Conservation (phyloP, 2,113 vertebrate genomes). For the Tupaia chinensis region DNA sequence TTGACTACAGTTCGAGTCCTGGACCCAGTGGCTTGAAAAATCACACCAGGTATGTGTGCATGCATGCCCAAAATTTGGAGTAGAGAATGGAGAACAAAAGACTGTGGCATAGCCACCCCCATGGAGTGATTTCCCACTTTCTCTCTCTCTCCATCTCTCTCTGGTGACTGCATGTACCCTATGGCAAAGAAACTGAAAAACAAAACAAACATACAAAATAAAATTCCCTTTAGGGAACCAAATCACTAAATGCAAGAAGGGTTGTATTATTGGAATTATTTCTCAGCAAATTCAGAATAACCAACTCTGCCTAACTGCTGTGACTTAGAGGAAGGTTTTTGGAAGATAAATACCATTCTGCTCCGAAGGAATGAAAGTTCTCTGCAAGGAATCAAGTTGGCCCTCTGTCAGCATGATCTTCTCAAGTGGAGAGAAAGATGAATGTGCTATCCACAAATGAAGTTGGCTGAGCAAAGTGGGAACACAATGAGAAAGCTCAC, state of each 20-base stretch:
- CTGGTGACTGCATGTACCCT: too few species aligned
- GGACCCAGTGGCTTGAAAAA: too few species aligned
- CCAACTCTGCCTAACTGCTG: neutral
- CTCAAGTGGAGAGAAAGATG: neutral
- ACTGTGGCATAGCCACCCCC: too few species aligned
- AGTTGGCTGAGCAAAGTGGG: neutral
- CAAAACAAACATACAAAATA: too few species aligned
- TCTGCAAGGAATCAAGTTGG: neutral
- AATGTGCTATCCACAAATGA: neutral
- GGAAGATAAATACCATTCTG: constrained; percentile 16
- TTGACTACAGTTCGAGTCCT: too few species aligned
- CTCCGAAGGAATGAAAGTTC: neutral
- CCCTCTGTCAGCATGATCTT: constrained; percentile 1
- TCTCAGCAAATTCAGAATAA: neutral
- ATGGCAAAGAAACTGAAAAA: too few species aligned
- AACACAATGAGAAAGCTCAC: neutral
- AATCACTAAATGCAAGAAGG: neutral
- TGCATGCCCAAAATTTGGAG: too few species aligned
- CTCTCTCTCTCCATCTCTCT: too few species aligned
- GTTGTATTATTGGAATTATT: neutral
- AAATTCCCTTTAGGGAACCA: neutral
- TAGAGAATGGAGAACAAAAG: too few species aligned
- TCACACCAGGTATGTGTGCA: too few species aligned
- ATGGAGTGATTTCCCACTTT: too few species aligned
- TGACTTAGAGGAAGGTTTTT: constrained; percentile 25